Evolutionary conservation across 1,140 invertebrate species (phyloP).

Genomic region (Drosophila willistoni): DNA sequence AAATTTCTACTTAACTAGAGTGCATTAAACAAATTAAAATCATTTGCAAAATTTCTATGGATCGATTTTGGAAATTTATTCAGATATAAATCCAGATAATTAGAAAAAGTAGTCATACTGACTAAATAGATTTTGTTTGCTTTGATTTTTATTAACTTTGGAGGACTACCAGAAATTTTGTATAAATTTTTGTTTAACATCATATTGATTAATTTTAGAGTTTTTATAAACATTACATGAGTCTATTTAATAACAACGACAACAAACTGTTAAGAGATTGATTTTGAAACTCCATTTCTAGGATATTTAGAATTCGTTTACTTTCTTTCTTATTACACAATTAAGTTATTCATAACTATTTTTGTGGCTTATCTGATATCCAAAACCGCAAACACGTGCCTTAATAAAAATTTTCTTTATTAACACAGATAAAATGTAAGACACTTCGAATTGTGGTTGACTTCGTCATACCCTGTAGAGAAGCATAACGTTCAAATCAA

Average conservation of each 20-base stretch:
- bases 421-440: conserved; percentile 32
- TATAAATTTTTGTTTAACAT: no score
- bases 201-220: no score
- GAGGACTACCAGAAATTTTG: no score
- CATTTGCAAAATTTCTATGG: background rate
- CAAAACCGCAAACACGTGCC: conserved; percentile 7
- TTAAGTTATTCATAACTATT: conserved; percentile 23
- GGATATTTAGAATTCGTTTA: background rate
- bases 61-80: no score
- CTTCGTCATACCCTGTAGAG: background rate
- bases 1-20: background rate
- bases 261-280: no score
- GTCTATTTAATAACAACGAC: no score
- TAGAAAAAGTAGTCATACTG: no score
- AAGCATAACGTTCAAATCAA: no score
- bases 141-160: no score
- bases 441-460: background rate
- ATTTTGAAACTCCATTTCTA: background rate
- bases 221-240: no score
- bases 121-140: no score
- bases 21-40: conserved; percentile 1
- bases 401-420: conserved; percentile 53
- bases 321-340: background rate
- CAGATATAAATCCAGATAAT: no score
- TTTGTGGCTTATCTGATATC: conserved; percentile 4